Evolutionary conservation across 1,140 invertebrate genomes (phyloP).

Genomic region (Philotrypesis tridentata): DNA sequence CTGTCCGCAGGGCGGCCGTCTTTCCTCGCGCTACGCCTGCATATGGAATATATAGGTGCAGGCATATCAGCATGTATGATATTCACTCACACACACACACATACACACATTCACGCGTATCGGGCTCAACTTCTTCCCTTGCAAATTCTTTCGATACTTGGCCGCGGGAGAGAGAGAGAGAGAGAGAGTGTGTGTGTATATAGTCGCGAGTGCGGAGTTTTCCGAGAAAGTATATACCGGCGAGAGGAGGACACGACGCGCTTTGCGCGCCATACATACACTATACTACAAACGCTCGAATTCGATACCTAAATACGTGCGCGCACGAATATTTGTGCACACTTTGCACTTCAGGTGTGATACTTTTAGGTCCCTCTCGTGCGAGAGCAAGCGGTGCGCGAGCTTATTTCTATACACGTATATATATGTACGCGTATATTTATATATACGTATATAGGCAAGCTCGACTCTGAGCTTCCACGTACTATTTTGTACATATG

Average conservation of each 20-base stretch:
- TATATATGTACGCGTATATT: too few relatives aligned
- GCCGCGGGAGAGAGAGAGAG: too few relatives aligned
- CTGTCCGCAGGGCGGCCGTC: neutral
- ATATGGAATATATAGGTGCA: neutral
- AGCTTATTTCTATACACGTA: slow-evolving; percentile 34
- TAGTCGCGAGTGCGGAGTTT: neutral
- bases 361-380: neutral
- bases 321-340: slow-evolving; percentile 31
- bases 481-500: neutral
- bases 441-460: too few relatives aligned
- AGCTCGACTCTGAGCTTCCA: neutral
- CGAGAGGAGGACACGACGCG: too few relatives aligned
- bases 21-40: neutral
- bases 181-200: too few relatives aligned
- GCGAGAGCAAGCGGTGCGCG: too few relatives aligned
- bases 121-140: slow-evolving; percentile 23
- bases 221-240: neutral
- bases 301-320: neutral
- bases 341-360: slow-evolving; percentile 34
- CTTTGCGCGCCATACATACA: neutral
- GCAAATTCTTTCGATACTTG: slow-evolving; percentile 41
- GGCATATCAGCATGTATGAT: neutral
- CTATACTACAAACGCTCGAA: neutral
- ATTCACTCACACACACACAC: neutral
- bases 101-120: too few relatives aligned